Evolutionary conservation across 2,113 vertebrate species (phyloP), one percentile per base, ranked within the genome.

Genomic region (Heteronetta atricapilla): DNA sequence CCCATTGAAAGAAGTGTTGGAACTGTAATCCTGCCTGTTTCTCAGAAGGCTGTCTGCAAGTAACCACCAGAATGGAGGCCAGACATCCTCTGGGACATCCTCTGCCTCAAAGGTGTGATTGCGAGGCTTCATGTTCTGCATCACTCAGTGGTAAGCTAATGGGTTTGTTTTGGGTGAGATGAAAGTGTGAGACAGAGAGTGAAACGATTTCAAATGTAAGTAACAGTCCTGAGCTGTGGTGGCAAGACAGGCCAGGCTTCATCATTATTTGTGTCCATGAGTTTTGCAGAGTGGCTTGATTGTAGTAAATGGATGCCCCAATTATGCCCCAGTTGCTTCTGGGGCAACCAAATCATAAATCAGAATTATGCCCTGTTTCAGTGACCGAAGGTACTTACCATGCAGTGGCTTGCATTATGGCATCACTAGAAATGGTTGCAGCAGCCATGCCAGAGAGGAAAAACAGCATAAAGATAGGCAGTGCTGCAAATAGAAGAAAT

Each of bases 211-310:
- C n/a, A 56, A 29, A 68, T 73, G 46, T 46, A 42, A 62, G 58
- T 26, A 7, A 23, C 64, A 40, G 19, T 44, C 19, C n/a, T n/a
- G 8, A 14, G 67, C 18, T 66, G 70, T 88, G 0, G 0, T 33
- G 25, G 33, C 42, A 88, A 48, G 80, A n/a, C 55, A 6, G 23
- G 56, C 4, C 33, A 70, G 25, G 13, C 31, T 36, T 76, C 1
- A 2, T 82, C 8, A 5, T 18, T 42, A 26, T 79, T 88, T 0
- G 0, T 34, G 17, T 33, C 53, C 0, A 0, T 22, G 64, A 56
- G 1, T 73, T 55, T 31, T 36, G n/a, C 67, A 38, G n/a, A 67
- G 29, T 50, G 66, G 20, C 56, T 84, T 66, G n/a, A 21, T 11
- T 55, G 46, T 29, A 40, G 42, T 28, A 55, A 84, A 84, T 46